Base-by-base conservation (phyloP, 2,113 vertebrate genomes). In the Zosterops borbonicus region DNA sequence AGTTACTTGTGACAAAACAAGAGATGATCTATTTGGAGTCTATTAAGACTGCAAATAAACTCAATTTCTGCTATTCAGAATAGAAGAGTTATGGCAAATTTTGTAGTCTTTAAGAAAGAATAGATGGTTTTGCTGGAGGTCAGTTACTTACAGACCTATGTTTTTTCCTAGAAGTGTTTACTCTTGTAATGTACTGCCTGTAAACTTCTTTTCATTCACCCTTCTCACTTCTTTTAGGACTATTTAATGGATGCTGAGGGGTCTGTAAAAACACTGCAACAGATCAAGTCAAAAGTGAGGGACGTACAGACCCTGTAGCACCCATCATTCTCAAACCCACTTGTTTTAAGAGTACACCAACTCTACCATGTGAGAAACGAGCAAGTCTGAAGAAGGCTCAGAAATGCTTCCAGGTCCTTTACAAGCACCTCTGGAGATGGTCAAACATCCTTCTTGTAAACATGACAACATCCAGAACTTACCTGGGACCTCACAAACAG, bases 401-500 rank as follows among this genome's bases (percentile, higher is more conserved):
- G 49, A 75, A 67, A 63, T 3, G 11, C 33, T 73, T 73, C n/a
- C 41, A 39, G 44, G 62, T 5, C 42, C 69, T 84, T 82, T 11
- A 53, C 44, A 33, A 55, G 50, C 15, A 70, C 44, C 16, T 74
- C 74, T 15, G 46, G 24, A 76, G 29, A 64, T 9, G 65, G 23
- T 35, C 68, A 63, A 39, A 77, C 25, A 12, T 8, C 29, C 50
- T 67, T 50, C 71, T 29, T n/a, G 44, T 47, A 81, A 69, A 56
- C 52, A 71, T 3, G 20, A 86, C 44, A 60, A n/a, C 80, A 58
- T 44, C 83, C 56, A 65, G 19, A 63, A 68, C 90, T 92, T 97
- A 95, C 94, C 94, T 95, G 80, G 64, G 92, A 93, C 80, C 76
- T 88, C 69, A 77, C 90, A 82, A 70, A 92, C 39, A 68, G 88